These are phyloP conservation scores for Chironomus riparius DNA, from an alignment of 2,888 invertebrate species.

Conservation along the genomic window DNA sequence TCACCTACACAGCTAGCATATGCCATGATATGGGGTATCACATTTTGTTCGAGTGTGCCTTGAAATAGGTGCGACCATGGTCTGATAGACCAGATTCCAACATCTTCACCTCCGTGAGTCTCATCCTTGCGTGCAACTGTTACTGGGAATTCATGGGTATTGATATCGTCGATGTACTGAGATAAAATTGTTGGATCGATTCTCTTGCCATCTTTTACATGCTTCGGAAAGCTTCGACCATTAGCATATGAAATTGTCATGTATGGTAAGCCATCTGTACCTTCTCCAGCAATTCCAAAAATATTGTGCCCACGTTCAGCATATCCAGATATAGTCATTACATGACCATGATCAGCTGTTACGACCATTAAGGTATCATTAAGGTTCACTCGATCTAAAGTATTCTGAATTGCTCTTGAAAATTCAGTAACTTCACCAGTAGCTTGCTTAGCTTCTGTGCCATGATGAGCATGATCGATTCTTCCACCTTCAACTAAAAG, in stretches of 20 bases:
- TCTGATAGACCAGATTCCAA: slow-evolving; percentile 62
- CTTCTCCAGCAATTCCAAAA: slow-evolving; percentile 39
- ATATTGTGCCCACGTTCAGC: slow-evolving; percentile 46
- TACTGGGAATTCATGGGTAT: slow-evolving; percentile 48
- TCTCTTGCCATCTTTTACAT: slow-evolving; percentile 29
- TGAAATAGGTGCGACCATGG: slow-evolving; percentile 74
- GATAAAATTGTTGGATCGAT: slow-evolving; percentile 33
- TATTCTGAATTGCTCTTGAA: slow-evolving; percentile 57
- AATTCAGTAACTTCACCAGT: slow-evolving; percentile 69
- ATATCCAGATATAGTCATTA: slow-evolving; percentile 68
- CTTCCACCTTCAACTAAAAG: slow-evolving; percentile 64
- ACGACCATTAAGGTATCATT: slow-evolving; percentile 72
- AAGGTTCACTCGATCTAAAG: slow-evolving; percentile 49
- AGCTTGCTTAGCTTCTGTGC: slow-evolving; percentile 47
- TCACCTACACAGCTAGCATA: slow-evolving; percentile 65
- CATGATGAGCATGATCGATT: slow-evolving; percentile 72
- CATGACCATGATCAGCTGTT: slow-evolving; percentile 69
- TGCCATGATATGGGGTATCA: slow-evolving; percentile 65
- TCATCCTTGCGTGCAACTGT: slow-evolving; percentile 55
- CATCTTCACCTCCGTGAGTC: slow-evolving; percentile 53
- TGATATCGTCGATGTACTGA: slow-evolving; percentile 33
- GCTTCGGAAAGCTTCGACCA: slow-evolving; percentile 50
- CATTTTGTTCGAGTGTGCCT: slow-evolving; percentile 66
- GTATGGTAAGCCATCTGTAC: slow-evolving; percentile 49
- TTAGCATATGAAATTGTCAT: slow-evolving; percentile 64